Evolutionary conservation across 2,888 invertebrate species (phyloP).

Genomic region (Patella pellucida): DNA sequence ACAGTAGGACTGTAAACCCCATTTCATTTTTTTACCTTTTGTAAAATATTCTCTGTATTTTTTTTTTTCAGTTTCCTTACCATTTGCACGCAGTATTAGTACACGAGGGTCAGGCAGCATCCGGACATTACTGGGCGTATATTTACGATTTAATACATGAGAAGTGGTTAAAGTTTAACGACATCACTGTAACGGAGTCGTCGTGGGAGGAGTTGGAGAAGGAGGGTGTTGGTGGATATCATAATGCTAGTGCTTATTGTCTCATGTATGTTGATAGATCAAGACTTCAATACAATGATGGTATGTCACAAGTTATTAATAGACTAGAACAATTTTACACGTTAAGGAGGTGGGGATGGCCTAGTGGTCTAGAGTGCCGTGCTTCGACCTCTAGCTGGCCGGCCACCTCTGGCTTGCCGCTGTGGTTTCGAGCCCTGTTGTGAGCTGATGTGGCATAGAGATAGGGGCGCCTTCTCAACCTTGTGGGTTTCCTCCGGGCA

Average conservation of each 20-base stretch:
- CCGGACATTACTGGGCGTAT: slow-evolving; percentile 74
- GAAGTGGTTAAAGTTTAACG: slow-evolving; percentile 73
- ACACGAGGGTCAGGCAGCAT: slow-evolving; percentile 73
- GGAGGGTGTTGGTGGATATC: slow-evolving; percentile 72
- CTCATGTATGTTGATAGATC: slow-evolving; percentile 71
- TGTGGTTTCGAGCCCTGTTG: no score
- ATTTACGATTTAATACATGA: slow-evolving; percentile 64
- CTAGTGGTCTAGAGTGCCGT: no score
- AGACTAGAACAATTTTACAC: no score
- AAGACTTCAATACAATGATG: slow-evolving; percentile 34
- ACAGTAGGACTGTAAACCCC: no score
- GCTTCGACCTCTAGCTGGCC: no score
- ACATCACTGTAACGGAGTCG: slow-evolving; percentile 71
- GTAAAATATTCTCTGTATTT: slow-evolving; percentile 11
- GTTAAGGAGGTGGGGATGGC: no score
- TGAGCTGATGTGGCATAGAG: no score
- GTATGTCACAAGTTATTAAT: slow-evolving; percentile 11
- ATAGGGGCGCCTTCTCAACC: no score
- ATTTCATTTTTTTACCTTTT: not conserved
- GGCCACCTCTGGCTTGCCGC: no score
- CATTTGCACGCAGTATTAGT: slow-evolving; percentile 73
- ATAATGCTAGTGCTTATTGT: slow-evolving; percentile 73
- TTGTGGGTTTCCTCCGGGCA: no score
- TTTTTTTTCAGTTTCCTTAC: slow-evolving; percentile 66
- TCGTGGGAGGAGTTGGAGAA: slow-evolving; percentile 71